A percentile compares a stretch with the other conserved stretches of the same genome.
phyloP scores from a whole-genome alignment of 2,113 vertebrate genomes.

The Stigmatopora argus region DNA sequence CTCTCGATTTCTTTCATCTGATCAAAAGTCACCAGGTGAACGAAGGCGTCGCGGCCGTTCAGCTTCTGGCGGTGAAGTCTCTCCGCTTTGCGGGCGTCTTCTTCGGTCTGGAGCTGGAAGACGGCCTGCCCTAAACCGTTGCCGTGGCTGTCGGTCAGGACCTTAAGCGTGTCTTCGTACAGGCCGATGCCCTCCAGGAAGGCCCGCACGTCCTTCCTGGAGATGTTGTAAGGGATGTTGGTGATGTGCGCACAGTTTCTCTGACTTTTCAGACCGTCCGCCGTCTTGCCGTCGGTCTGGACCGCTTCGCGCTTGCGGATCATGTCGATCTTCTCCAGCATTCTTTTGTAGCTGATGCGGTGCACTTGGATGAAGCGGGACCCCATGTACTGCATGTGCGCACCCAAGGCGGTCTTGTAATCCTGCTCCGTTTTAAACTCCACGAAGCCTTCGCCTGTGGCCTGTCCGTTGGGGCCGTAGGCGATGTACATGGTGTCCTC shows the following conservation, averaged over 20 bases:
- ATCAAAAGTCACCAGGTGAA: slow-evolving; percentile 86
- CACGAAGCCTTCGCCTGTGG: slow-evolving; percentile 94
- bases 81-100: slow-evolving; percentile 91
- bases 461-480: slow-evolving; percentile 91
- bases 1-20: slow-evolving; percentile 95
- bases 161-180: slow-evolving; percentile 87
- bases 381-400: slow-evolving; percentile 98
- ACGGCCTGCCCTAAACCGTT: slow-evolving; percentile 93
- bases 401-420: slow-evolving; percentile 86
- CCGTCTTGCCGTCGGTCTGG: slow-evolving; percentile 80
- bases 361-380: slow-evolving; percentile 96
- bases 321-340: slow-evolving; percentile 92
- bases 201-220: slow-evolving; percentile 88
- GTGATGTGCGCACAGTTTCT: slow-evolving; percentile 89
- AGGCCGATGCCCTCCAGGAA: slow-evolving; percentile 89
- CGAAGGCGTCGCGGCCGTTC: slow-evolving; percentile 92
- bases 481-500: slow-evolving; percentile 97
- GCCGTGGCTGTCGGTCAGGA: slow-evolving; percentile 87
- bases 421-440: slow-evolving; percentile 92
- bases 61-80: slow-evolving; percentile 93
- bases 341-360: slow-evolving; percentile 90
- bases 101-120: slow-evolving; percentile 90
- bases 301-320: slow-evolving; percentile 85
- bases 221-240: slow-evolving; percentile 95
- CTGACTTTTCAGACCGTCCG: slow-evolving; percentile 73